Evolutionary conservation across 2,888 invertebrate species (phyloP), one percentile per base, ranked within the genome.

Genomic region (Furcula furcula): DNA sequence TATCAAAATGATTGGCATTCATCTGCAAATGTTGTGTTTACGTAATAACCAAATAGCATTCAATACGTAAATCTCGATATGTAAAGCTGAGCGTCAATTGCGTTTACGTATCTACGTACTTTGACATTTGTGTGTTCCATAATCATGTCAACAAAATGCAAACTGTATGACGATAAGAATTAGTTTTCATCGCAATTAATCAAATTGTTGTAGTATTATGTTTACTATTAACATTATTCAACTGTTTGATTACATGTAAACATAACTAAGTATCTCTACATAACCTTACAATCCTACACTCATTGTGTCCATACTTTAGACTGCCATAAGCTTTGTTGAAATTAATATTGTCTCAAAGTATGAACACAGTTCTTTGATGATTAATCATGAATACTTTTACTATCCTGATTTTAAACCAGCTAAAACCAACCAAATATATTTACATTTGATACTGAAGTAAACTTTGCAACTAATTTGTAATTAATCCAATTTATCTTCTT

Each of bases 11-110:
- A 55, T 39, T 50, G 41, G 29, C 59, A 43, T 64, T 65, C 55
- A 61, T 60, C 61, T 54, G 54, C 56, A 73, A 74, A 70, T 79
- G 65, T 71, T 77, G 60, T 80, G 81, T 88, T 88, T 88, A 88
- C 87, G 87, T 88, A 88, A 88, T 81, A 75, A 64, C 65, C 65
- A n/a, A 65, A 41, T 60, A 61, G 68, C 65, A 53, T 62, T 65
- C 69, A 60, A 72, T 58, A 65, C 64, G 66, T 62, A 69, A 70
- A 71, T 73, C 57, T 59, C 53, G n/a, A n/a, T n/a, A 45, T 57
- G 42, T 59, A 58, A n/a, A n/a, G n/a, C n/a, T n/a, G 46, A 60
- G 68, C 65, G 62, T 67, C 51, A 55, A 52, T 13, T 18, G 18
- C n/a, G 27, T 15, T 13, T 14, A 28, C 16, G 10, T 28, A 15